Percentiles rank a stretch among this genome's conserved stretches.
Conservation (phyloP, 30 jellyfish, hydroid and myxozoan genomes). For the Aurelia coerulea region DNA sequence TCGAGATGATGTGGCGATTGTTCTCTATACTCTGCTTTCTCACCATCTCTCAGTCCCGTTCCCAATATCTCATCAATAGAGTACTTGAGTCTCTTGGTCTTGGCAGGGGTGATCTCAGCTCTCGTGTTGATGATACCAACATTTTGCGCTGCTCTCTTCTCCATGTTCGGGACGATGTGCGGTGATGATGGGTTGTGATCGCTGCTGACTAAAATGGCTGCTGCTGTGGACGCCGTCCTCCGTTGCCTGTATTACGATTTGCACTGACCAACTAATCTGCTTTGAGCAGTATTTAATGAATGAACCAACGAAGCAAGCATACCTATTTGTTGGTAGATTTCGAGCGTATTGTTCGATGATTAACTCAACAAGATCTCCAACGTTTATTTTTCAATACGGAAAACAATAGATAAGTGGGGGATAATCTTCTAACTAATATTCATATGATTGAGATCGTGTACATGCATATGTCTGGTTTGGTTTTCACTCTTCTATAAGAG, state of each 20-base stretch:
- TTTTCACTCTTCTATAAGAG: slow-evolving; percentile 26
- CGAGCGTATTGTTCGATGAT: slow-evolving; percentile 71
- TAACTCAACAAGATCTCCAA: slow-evolving; percentile 78
- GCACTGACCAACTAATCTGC: slow-evolving; percentile 77
- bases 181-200: slow-evolving; percentile 25
- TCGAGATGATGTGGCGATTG: not conserved
- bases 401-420: slow-evolving; percentile 74
- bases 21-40: slow-evolving; percentile 16
- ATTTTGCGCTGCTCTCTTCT: slow-evolving; percentile 50
- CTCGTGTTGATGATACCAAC: slow-evolving; percentile 19
- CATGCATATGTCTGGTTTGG: slow-evolving; percentile 59
- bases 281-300: slow-evolving; percentile 71
- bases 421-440: slow-evolving; percentile 66
- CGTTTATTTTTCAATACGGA: slow-evolving; percentile 73
- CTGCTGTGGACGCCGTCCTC: slow-evolving; percentile 50
- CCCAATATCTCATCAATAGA: slow-evolving; percentile 73
- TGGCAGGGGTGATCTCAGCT: slow-evolving; percentile 14
- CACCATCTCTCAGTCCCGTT: slow-evolving; percentile 34
- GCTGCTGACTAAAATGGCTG: slow-evolving; percentile 43
- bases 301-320: slow-evolving; percentile 69
- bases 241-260: slow-evolving; percentile 53
- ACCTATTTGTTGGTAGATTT: slow-evolving; percentile 71
- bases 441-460: slow-evolving; percentile 72
- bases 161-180: slow-evolving; percentile 33
- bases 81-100: slow-evolving; percentile 58